Evolutionary conservation across 2,113 vertebrate genomes (phyloP).

Genomic region (Trematomus loennbergii): DNA sequence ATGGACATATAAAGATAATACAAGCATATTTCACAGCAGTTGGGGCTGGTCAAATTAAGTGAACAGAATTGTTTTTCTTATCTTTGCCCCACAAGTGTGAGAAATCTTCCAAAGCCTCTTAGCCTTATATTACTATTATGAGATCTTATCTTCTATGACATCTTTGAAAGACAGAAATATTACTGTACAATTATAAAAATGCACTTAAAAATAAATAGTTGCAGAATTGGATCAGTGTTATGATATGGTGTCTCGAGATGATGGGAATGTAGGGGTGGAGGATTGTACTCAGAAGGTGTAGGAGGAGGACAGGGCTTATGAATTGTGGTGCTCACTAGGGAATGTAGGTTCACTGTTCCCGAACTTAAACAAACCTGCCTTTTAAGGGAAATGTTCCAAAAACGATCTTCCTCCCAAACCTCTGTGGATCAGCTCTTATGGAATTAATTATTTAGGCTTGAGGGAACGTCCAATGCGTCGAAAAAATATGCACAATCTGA

Average conservation of each 20-base stretch:
- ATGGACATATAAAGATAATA: not conserved
- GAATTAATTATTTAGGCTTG: slow-evolving; percentile 44
- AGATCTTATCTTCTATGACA: not conserved
- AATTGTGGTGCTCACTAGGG: slow-evolving; percentile 14
- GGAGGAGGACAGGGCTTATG: slow-evolving; percentile 39
- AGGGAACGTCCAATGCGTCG: slow-evolving; percentile 2
- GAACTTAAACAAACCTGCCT: slow-evolving; percentile 37
- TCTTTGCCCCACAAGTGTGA: not conserved
- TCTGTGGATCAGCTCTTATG: slow-evolving; percentile 8
- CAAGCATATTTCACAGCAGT: slow-evolving; percentile 6
- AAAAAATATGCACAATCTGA: slow-evolving; percentile 2
- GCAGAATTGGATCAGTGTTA: slow-evolving; percentile 21
- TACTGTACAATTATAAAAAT: not conserved
- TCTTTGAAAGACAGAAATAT: slow-evolving; percentile 15
- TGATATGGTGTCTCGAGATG: slow-evolving; percentile 18
- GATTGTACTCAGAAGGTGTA: slow-evolving; percentile 7
- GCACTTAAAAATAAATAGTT: slow-evolving; percentile 1
- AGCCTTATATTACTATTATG: not conserved
- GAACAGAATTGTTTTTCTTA: not conserved
- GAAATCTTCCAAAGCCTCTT: not conserved
- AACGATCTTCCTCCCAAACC: slow-evolving; percentile 30
- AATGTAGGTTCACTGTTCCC: slow-evolving; percentile 21
- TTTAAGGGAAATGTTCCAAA: slow-evolving; percentile 20
- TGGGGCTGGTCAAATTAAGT: not conserved
- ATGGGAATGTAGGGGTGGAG: slow-evolving; percentile 17